These are phyloP conservation scores for Uria lomvia DNA, from an alignment of 2,113 vertebrate species.

Conservation along the genomic window DNA sequence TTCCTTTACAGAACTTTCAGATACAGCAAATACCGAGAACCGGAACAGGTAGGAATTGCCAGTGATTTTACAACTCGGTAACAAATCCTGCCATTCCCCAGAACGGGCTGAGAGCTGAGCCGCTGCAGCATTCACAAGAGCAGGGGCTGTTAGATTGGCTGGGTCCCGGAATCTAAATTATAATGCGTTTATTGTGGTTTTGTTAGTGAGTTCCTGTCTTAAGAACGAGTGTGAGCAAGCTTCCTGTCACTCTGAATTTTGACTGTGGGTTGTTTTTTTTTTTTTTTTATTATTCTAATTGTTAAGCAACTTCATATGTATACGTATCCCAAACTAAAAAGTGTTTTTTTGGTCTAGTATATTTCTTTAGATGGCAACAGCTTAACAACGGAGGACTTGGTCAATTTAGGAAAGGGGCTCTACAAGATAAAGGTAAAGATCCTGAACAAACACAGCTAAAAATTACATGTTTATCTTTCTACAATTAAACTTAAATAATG, in stretches of 20 bases:
- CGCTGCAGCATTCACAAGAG: not conserved
- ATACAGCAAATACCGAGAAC: conserved; percentile 80
- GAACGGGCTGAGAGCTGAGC: not conserved
- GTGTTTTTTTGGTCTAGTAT: conserved; percentile 72
- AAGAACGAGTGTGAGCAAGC: not conserved
- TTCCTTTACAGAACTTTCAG: conserved; percentile 72
- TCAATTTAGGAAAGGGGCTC: conserved; percentile 86
- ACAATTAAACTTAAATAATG: not conserved
- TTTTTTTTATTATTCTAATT: not conserved
- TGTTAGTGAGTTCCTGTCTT: not conserved
- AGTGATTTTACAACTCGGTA: not conserved
- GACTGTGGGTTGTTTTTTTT: not conserved
- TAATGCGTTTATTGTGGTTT: not conserved
- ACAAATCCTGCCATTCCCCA: not conserved
- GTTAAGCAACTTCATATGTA: not conserved
- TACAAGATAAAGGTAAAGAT: conserved; percentile 94
- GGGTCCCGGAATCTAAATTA: not conserved
- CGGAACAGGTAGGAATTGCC: conserved; percentile 68
- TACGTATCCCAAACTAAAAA: not conserved
- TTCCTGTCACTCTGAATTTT: not conserved
- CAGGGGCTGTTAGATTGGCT: not conserved
- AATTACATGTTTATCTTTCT: not conserved
- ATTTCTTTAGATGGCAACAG: conserved; percentile 89
- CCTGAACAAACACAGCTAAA: not conserved
- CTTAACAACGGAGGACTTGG: conserved; percentile 87